phyloP scores from a whole-genome alignment of 2,888 invertebrate species.

The Leptopilina syphax region DNA sequence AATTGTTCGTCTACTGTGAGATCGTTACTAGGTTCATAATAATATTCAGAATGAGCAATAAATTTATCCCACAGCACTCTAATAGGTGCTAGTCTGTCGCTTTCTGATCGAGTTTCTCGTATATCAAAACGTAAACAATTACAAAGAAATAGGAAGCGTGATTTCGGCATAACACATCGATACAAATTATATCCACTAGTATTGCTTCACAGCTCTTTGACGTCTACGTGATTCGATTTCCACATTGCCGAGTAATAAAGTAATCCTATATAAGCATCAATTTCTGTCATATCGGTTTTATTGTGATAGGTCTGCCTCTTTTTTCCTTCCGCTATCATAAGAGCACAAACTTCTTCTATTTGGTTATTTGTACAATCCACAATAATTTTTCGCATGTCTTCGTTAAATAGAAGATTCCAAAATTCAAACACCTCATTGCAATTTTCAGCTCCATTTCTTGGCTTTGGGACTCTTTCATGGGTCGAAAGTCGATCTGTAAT shows the following conservation, averaged over 20 bases:
- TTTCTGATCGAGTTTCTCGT: slow-evolving; percentile 8
- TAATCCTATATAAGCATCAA: slow-evolving; percentile 42
- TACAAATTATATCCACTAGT: slow-evolving; percentile 43
- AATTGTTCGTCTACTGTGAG: slow-evolving; percentile 65
- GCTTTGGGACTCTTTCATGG: neutral
- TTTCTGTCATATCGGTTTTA: slow-evolving; percentile 38
- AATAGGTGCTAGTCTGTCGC: slow-evolving; percentile 49
- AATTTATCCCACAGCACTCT: slow-evolving; percentile 56
- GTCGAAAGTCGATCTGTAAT: no score
- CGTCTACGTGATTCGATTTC: slow-evolving; percentile 36
- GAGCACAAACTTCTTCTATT: slow-evolving; percentile 40
- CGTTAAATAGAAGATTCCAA: neutral
- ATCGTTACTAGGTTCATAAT: slow-evolving; percentile 39
- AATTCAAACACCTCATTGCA: neutral
- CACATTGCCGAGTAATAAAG: slow-evolving; percentile 43
- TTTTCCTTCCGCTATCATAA: slow-evolving; percentile 15
- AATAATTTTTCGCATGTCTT: neutral
- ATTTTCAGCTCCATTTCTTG: neutral
- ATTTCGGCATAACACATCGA: slow-evolving; percentile 42
- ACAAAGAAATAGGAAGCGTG: slow-evolving; percentile 37
- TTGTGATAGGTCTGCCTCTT: slow-evolving; percentile 42
- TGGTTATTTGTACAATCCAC: slow-evolving; percentile 25
- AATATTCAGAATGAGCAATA: slow-evolving; percentile 41
- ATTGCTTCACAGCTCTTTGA: slow-evolving; percentile 15
- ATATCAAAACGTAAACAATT: slow-evolving; percentile 43